Conservation (phyloP, 1,140 invertebrate genomes). For the Sitodiplosis mosellana region DNA sequence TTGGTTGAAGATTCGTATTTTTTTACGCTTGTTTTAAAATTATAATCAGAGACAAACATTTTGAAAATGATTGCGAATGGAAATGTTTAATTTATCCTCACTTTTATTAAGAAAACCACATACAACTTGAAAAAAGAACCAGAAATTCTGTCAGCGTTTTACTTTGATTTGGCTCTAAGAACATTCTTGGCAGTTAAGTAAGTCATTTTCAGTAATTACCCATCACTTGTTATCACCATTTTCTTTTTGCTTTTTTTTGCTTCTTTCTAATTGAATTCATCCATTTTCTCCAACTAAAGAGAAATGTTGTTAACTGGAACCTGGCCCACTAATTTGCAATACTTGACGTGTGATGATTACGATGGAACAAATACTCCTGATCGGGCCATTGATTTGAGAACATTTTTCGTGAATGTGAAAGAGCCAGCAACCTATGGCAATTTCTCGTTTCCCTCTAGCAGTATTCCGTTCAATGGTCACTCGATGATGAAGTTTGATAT, state of each 20-base stretch:
- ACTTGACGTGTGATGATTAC: constrained; percentile 57
- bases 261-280: constrained; percentile 15
- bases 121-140: constrained; percentile 48
- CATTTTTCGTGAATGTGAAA: constrained; percentile 30
- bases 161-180: constrained; percentile 61
- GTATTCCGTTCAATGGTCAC: constrained; percentile 38
- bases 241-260: background rate
- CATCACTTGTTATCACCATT: background rate
- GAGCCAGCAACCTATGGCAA: constrained; percentile 45
- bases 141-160: constrained; percentile 59
- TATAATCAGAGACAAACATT: too few relatives aligned
- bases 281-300: constrained; percentile 8
- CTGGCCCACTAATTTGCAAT: constrained; percentile 49
- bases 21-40: too few relatives aligned
- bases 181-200: constrained; percentile 57
- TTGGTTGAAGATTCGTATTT: too few relatives aligned
- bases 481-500: constrained; percentile 56
- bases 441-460: constrained; percentile 28
- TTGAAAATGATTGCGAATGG: too few relatives aligned
- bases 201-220: constrained; percentile 9
- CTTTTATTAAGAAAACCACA: constrained; percentile 28
- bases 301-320: constrained; percentile 34
- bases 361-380: constrained; percentile 47
- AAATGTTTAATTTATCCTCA: too few relatives aligned
- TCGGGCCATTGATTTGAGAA: constrained; percentile 37